Base-by-base conservation (phyloP, 2,888 invertebrate species). In the Xylophagus ater region DNA sequence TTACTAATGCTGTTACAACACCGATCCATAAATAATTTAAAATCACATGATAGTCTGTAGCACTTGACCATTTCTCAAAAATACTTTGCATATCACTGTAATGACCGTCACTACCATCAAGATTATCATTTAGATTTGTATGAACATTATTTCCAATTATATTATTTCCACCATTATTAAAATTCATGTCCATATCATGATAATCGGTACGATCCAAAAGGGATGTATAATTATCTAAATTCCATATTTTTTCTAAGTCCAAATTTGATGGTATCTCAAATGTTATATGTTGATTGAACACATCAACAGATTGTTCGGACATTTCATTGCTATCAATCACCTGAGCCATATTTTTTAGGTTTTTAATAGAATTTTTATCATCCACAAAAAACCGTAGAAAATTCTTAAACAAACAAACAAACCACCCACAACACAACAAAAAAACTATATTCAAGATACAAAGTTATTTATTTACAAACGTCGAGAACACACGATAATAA, bases 11-110 rank as follows among this genome's bases (percentile, higher is more conserved):
- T 31, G 54, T 60, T 40, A 63, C 64, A 24, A 63, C 59, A 34
- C 64, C 64, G 49, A 63, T 58, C 64, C 62, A 63, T 47, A 63
- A 47, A 51, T 63, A 63, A 53, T 62, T 63, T 28, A 63, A 57
- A 26, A 63, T 49, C 32, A 57, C 53, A 47, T 63, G 60, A 57
- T 61, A 59, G 42, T 62, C 61, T 29, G 58, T 56, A 21, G 56
- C 59, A 18, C 53, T 59, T 57, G 59, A 49, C 40, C 40, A 37
- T 26, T 60, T 54, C 8, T 56, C 53, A 37, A 57, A 54, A 42
- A 53, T 41, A 34, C 46, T 28, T 19, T 31, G 18, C 31, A 12
- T 3, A 33, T 7, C 21, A 20, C 21, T 33, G 20, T 13, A 33
- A 10, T 33, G 19, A 31, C 31, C 19, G 17, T 13, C 7, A 21